These are phyloP conservation scores for Neomorphus geoffroyi DNA, from an alignment of 2,797 vertebrate genomes.

Conservation along the genomic window DNA sequence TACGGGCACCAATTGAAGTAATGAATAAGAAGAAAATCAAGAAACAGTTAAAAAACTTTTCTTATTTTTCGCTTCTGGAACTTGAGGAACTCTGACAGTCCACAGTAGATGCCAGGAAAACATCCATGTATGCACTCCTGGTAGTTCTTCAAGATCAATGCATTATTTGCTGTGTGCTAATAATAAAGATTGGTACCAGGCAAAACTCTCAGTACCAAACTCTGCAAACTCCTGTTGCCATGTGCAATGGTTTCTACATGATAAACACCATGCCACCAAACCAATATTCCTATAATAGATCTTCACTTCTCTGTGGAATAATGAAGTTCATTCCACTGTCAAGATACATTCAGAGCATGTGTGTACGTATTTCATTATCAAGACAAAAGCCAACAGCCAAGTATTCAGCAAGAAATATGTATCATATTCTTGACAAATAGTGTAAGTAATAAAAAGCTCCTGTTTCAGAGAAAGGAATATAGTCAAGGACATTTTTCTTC, in stretches of 20 bases:
- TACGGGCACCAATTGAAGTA: neutral
- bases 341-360: neutral
- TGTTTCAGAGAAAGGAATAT: neutral
- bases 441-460: neutral
- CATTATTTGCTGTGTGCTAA: neutral
- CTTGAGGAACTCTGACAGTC: neutral
- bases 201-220: neutral
- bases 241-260: neutral
- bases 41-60: neutral
- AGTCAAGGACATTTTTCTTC: neutral
- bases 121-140: neutral
- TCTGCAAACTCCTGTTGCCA: neutral
- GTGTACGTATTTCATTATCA: neutral
- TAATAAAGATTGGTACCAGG: neutral
- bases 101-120: neutral
- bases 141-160: neutral
- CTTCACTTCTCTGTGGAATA: neutral
- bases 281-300: neutral
- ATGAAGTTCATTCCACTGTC: constrained; percentile 3
- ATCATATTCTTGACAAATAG: neutral
- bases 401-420: neutral
- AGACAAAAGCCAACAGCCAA: constrained; percentile 35
- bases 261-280: neutral
- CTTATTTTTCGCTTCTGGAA: neutral
- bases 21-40: neutral